Conservation (phyloP, 30 jellyfish, hydroid and myxozoan species). For the Aurelia sp. region DNA sequence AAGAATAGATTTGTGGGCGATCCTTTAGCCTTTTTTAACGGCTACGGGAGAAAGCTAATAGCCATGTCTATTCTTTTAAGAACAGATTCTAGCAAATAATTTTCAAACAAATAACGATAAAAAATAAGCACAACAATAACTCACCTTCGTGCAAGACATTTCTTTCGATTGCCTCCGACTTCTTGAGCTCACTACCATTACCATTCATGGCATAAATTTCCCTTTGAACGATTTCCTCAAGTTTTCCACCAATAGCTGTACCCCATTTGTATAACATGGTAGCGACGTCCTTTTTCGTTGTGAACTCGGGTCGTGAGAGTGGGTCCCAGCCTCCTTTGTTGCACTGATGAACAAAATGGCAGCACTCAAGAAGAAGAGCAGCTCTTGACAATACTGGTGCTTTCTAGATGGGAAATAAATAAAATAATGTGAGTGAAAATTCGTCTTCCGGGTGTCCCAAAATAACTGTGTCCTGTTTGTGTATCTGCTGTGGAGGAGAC, state of each 20-base stretch:
- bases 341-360: constrained; percentile 82
- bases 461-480: no score
- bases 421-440: no score
- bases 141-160: constrained; percentile 41
- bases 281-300: constrained; percentile 81
- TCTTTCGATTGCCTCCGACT: constrained; percentile 38
- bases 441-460: no score
- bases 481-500: no score
- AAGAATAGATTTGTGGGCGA: no score
- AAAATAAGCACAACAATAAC: not conserved
- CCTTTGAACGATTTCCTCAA: constrained; percentile 44
- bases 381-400: constrained; percentile 98
- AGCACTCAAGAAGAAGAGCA: constrained; percentile 83
- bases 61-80: no score
- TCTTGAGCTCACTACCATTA: constrained; percentile 1
- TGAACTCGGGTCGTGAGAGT: constrained; percentile 26
- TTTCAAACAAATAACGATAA: no score
- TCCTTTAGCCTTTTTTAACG: no score
- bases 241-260: constrained; percentile 77
- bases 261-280: constrained; percentile 91
- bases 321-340: constrained; percentile 81
- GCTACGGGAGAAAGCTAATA: no score
- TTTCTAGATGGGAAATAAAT: constrained; percentile 53
- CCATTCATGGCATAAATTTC: constrained; percentile 4
- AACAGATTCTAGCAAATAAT: no score